Evolutionary conservation across 2,113 vertebrate genomes (phyloP), one percentile per base, ranked within the genome.

Genomic region (Monopterus albus): DNA sequence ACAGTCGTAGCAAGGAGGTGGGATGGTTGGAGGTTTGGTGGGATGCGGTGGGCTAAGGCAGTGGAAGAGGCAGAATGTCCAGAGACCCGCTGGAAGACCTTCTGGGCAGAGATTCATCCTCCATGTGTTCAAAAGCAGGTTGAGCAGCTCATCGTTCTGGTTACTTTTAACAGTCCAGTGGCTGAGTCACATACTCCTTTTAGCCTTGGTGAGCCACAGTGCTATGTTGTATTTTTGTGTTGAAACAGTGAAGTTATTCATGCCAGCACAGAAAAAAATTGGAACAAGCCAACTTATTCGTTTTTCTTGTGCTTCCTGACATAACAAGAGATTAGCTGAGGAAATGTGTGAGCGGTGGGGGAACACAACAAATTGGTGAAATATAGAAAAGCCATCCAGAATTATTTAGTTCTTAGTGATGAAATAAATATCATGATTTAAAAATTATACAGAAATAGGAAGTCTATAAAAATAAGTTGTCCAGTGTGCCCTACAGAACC

Each of bases 11-110:
- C 5, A 7, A 69, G 53, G 60, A 59, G 60, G 68, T 70, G 78
- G 72, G 75, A 49, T 36, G 56, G 58, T 60, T 70, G 58, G 49
- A 65, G 81, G 40, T 84, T 72, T 72, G 66, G 56, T 58, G 61
- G 59, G 55, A 65, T 65, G 26, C 39, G 80, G 62, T 72, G 55
- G 72, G 64, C 39, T 21, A 28, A 2, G 9, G 35, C 47, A 0
- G 68, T 65, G 71, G 77, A 66, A 65, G 38, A 72, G 36, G 74
- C 52, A 38, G 52, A 59, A 17, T 68, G 60, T 51, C 31, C 40
- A 46, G n/a, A 31, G 26, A 78, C 66, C 73, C 80, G 72, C 63
- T 73, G 73, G 76, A 82, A 25, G 65, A 3, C 51, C 40, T 31
- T 31, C 1, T 39, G 21, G 50, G 31, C 39, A 46, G 3, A 51